phyloP scores from a whole-genome alignment of 2,113 vertebrate species.

The human region GRCh38 chr18:67197501-67198000 shows the following conservation, averaged over 20 bases:
- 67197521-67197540: neutral
- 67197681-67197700: neutral
- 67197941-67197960: neutral
- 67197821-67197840: neutral
- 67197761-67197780: neutral
- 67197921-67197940: neutral
- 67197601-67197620: neutral
- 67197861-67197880: neutral
- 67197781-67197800: neutral
- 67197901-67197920: neutral
- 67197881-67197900: neutral
- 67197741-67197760: neutral
- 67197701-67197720: neutral
- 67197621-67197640: neutral
- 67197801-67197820: neutral
- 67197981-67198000: too few relatives aligned
- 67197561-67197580: neutral
- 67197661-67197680: neutral
- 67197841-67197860: neutral
- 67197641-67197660: neutral
- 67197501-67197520: neutral
- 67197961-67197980: neutral
- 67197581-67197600: neutral
- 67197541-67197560: accelerated
- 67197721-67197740: neutral